Base-by-base conservation (phyloP, 2,888 invertebrate genomes). In the Clunio marinus region DNA sequence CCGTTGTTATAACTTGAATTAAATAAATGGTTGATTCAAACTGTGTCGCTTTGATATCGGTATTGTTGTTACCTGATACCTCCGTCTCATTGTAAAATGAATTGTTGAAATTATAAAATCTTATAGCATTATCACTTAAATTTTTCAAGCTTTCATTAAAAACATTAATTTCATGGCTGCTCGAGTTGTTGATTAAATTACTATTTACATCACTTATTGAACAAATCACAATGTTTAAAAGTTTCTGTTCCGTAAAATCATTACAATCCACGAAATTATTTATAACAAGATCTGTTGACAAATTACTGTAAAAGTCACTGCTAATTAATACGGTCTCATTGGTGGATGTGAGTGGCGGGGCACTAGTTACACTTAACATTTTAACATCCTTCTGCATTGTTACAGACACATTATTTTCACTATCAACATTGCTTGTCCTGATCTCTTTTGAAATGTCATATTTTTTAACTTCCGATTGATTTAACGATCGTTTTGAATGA, bases 1-100 rank as follows among this genome's bases (percentile, higher is more conserved):
- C 88, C 70, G 88, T 86, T 73, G 86, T 83, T 72, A 85, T 84
- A 83, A 88, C 87, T 77, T 86, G 83, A 75, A 87, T 84, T 76
- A 86, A 81, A 72, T 83, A 82, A 73, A 77, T 73, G 2, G 77
- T 72, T 51, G 72, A 70, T 41, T 75, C 75, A 17, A 71, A 37
- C 22, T 71, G 25, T 57, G 57, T 58, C 27, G 66, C 17, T 17
- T 41, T 68, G 68, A 17, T 32, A 68, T 32, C 57, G 37, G 55
- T 55, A 24, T 17, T 35, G 35, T 35, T 35, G 41, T 66, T 66
- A 66, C 66, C 66, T 66, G 66, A 32, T 55, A 66, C 27, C 68
- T 68, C 68, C 32, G 46, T 55, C 7, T 20, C 60, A 37, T 60
- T 60, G 25, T 25, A 45, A 37, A 24, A 46, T n/a, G 66, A 55